Evolutionary conservation across 2,888 invertebrate species (phyloP), one percentile per base, ranked within the genome.

Genomic region (Phorcus lineatus): DNA sequence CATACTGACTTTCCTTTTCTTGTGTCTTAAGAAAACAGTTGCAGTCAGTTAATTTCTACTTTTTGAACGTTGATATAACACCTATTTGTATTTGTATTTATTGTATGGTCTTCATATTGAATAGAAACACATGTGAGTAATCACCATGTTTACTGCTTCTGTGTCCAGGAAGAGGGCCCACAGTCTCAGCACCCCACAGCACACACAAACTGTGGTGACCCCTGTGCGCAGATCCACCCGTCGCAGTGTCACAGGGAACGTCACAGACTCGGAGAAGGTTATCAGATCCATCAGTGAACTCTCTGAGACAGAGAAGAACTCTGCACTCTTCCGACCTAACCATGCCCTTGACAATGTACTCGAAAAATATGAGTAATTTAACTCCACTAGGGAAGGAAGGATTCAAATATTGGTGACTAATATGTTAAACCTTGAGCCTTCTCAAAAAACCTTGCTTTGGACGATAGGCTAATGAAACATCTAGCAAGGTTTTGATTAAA

Each of bases 271-370:
- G 4, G 70, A 70, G 40, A 70, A 70, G 40, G 17, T 70, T n/a
- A 40, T 70, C 36, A 31, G 40, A 16, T 70, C 70, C 13, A 31
- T 70, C 40, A 36, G 36, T 6, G 70, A 70, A 17, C 70, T 70
- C 3, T 36, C 70, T 2, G 70, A 70, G 36, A 17, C 16, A 7
- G 70, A 70, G 70, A 40, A 36, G 11, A 31, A 31, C 40, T 19
- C 16, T 31, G 70, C 40, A 19, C 70, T 70, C 40, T 70, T 70
- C 70, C 28, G 70, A 40, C 70, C 70, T n/a, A 70, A 70, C 24
- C 70, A 70, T 40, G 70, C 70, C 4, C 70, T 70, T 2, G 70
- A 70, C 13, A 36, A 70, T 31, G 70, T 70, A 9, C 36, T 70
- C 17, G 70, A 70, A 6, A 57, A 19, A 19, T 57, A 57, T n/a